Base-by-base conservation (phyloP, 1,140 invertebrate genomes). In the Ceratina calcarata region DNA sequence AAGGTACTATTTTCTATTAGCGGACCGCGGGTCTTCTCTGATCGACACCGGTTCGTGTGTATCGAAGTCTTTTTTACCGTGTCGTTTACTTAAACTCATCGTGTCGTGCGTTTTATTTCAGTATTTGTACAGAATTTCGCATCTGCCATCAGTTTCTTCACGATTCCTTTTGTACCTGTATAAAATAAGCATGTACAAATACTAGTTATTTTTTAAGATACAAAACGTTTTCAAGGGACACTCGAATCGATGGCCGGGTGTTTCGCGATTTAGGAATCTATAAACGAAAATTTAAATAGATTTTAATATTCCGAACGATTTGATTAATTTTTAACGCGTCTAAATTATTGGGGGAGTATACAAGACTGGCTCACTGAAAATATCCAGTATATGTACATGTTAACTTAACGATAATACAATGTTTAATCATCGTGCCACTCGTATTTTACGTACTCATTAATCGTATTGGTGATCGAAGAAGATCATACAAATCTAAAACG, bases 1-100 rank as follows among this genome's bases (percentile, higher is more conserved):
- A 95, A 82, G n/a, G 37, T 62, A 65, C 13, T 49, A 65, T 64
- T 24, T 27, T 27, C 22, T 13, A 27, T 45, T 69, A 71, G 66
- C 6, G 37, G 37, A 10, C 37, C 37, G 37, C 7, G 10, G 37
- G 0, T 45, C 37, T 7, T 10, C 10, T 45, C 37, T 10, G 10
- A 45, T 51, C 62, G 24, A 45, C 10, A 18, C 2, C 18, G 57
- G 13, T 60, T 8, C 27, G 7, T 0, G n/a, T 20, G 27, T 64
- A 62, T 37, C 68, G 27, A 51, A 69, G 6, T 64, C 69, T 77
- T 49, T 24, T 69, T 70, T 32, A 8, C 60, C 10, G 18, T 71
- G 22, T 53, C 53, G 51, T 72, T 6, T 78, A 78, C 20, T 62
- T 64, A 64, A 27, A 72, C 24, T 64, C n/a, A 70, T 55, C n/a